These are phyloP conservation scores for Champsocephalus esox DNA, from an alignment of 2,797 vertebrate species.

Conservation along the genomic window DNA sequence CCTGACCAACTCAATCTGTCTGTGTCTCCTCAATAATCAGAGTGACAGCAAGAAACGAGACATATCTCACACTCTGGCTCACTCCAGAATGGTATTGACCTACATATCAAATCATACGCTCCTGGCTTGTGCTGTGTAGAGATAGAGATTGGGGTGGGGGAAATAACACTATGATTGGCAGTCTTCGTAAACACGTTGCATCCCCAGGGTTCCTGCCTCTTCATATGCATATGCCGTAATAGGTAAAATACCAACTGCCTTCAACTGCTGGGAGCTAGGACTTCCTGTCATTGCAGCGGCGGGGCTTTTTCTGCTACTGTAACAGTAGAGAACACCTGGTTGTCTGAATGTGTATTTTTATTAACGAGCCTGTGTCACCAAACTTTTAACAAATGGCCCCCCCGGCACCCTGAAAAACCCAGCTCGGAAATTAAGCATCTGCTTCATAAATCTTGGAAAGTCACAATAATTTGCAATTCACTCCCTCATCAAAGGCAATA, in stretches of 20 bases:
- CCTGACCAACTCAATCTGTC: slow-evolving; percentile 79
- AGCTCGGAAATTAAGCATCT: slow-evolving; percentile 86
- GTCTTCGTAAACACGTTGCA: slow-evolving; percentile 65
- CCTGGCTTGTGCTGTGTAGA: slow-evolving; percentile 43
- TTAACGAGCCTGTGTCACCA: slow-evolving; percentile 81
- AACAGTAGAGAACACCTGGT: slow-evolving; percentile 70
- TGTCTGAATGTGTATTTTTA: slow-evolving; percentile 77
- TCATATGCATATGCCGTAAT: slow-evolving; percentile 21
- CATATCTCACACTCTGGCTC: slow-evolving; percentile 74
- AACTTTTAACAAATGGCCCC: slow-evolving; percentile 88
- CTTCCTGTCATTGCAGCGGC: slow-evolving; percentile 43
- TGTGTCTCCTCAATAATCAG: slow-evolving; percentile 79
- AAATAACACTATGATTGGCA: slow-evolving; percentile 63
- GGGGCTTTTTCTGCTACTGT: slow-evolving; percentile 57
- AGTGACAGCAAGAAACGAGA: slow-evolving; percentile 79
- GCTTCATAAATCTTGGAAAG: slow-evolving; percentile 90
- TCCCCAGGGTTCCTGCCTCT: slow-evolving; percentile 51
- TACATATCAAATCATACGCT: slow-evolving; percentile 81
- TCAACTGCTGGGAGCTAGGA: neutral
- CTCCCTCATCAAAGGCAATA: slow-evolving; percentile 91
- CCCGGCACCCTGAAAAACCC: slow-evolving; percentile 74
- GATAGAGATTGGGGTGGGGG: slow-evolving; percentile 47
- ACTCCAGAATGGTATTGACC: slow-evolving; percentile 78
- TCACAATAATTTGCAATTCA: slow-evolving; percentile 92
- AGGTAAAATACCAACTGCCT: slow-evolving; percentile 14